A percentile compares a stretch with the other conserved stretches of the same genome.
These are phyloP conservation scores for Prorops nasuta DNA, from an alignment of 1,140 invertebrate species.

Conservation along the genomic window DNA sequence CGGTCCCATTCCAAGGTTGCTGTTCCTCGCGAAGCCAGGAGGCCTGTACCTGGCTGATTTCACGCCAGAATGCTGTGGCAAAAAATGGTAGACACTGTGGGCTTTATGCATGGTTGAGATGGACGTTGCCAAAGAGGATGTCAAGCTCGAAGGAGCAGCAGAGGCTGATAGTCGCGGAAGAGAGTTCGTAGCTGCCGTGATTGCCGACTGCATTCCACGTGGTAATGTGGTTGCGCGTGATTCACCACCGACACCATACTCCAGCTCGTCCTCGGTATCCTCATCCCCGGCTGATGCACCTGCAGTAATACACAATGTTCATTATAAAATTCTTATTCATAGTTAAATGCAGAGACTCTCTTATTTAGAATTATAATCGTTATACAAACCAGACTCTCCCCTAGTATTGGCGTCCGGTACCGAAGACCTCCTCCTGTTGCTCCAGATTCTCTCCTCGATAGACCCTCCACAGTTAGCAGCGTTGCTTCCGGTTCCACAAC, in stretches of 20 bases:
- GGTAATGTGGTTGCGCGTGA: slow-evolving; percentile 63
- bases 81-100: slow-evolving; percentile 65
- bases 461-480: slow-evolving; percentile 53
- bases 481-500: slow-evolving; percentile 49
- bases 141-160: slow-evolving; percentile 51
- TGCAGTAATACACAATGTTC: slow-evolving; percentile 6
- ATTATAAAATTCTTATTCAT: too few relatives aligned
- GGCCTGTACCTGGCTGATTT: slow-evolving; percentile 84
- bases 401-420: slow-evolving; percentile 66
- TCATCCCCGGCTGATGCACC: slow-evolving; percentile 63
- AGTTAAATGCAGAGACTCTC: too few relatives aligned
- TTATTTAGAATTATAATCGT: too few relatives aligned
- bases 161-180: slow-evolving; percentile 69
- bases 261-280: slow-evolving; percentile 63
- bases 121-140: slow-evolving; percentile 45
- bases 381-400: slow-evolving; percentile 65
- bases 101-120: slow-evolving; percentile 68
- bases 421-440: slow-evolving; percentile 62
- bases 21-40: slow-evolving; percentile 67
- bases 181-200: slow-evolving; percentile 67
- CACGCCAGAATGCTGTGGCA: slow-evolving; percentile 62
- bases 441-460: slow-evolving; percentile 54
- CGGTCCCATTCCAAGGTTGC: slow-evolving; percentile 45
- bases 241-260: slow-evolving; percentile 49
- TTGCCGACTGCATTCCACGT: slow-evolving; percentile 62